These are phyloP conservation scores for Dioctria linearis DNA, from an alignment of 2,888 invertebrate species.

Conservation along the genomic window DNA sequence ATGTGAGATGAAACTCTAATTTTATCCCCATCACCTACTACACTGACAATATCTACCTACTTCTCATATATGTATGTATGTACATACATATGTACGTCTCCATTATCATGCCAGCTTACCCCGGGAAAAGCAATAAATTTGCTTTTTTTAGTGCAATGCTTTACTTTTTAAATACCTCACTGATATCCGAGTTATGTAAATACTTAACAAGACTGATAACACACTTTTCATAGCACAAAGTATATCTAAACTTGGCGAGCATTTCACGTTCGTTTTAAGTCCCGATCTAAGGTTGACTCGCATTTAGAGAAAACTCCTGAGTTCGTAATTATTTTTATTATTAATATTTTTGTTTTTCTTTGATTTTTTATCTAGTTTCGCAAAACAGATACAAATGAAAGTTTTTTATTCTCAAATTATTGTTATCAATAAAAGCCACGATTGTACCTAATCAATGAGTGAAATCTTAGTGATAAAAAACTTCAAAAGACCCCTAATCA, in stretches of 20 bases:
- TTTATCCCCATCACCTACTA: background rate
- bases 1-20: too few relatives aligned
- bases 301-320: constrained; percentile 29
- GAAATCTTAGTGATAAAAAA: constrained; percentile 26
- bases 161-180: background rate
- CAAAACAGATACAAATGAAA: background rate
- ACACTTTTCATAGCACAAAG: background rate
- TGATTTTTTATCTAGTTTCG: background rate
- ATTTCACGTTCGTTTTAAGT: constrained; percentile 10
- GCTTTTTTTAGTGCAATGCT: constrained; percentile 14
- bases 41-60: constrained; percentile 5
- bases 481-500: background rate
- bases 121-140: constrained; percentile 22
- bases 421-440: constrained; percentile 27
- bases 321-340: constrained; percentile 25
- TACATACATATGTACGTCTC: background rate
- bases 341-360: too few relatives aligned
- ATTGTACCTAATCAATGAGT: constrained; percentile 43
- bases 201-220: constrained; percentile 27
- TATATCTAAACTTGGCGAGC: background rate
- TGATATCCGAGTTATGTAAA: constrained; percentile 38
- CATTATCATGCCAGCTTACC: background rate
- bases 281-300: constrained; percentile 1
- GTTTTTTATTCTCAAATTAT: background rate
- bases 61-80: background rate